Conservation (phyloP, 2,888 invertebrate genomes). For the Liodrosophila aerea region DNA sequence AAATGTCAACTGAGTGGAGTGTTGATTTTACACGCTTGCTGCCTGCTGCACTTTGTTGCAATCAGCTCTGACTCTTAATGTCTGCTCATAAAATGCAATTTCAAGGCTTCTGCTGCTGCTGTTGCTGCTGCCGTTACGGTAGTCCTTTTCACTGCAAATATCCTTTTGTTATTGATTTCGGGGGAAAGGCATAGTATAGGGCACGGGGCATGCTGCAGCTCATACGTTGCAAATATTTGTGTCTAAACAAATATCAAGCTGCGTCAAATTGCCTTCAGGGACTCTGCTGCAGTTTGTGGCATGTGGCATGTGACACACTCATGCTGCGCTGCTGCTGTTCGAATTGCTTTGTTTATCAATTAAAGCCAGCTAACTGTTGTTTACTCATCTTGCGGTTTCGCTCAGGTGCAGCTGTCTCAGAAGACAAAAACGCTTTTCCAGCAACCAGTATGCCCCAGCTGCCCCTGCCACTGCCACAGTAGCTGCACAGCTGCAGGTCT, state of each 20-base stretch:
- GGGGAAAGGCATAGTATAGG: slow-evolving; percentile 40
- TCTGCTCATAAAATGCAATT: slow-evolving; percentile 67
- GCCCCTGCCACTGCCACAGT: slow-evolving; percentile 18
- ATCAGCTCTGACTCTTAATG: slow-evolving; percentile 58
- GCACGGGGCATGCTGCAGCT: slow-evolving; percentile 31
- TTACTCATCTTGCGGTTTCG: slow-evolving; percentile 57
- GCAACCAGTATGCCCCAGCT: slow-evolving; percentile 44
- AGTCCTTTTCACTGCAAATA: slow-evolving; percentile 44
- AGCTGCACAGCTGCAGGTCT: slow-evolving; percentile 30
- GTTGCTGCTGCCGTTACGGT: slow-evolving; percentile 55
- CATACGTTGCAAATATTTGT: slow-evolving; percentile 72
- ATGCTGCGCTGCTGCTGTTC: slow-evolving; percentile 26
- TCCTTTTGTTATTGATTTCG: slow-evolving; percentile 47
- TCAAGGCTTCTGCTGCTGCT: slow-evolving; percentile 54
- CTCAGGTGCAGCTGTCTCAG: slow-evolving; percentile 59
- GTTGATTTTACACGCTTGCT: slow-evolving; percentile 48
- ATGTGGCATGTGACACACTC: slow-evolving; percentile 23
- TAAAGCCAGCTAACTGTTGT: slow-evolving; percentile 65
- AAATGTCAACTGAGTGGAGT: slow-evolving; percentile 62
- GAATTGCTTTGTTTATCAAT: slow-evolving; percentile 54
- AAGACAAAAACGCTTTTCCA: slow-evolving; percentile 21
- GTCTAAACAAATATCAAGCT: slow-evolving; percentile 57
- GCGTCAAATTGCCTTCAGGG: slow-evolving; percentile 48
- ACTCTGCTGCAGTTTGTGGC: slow-evolving; percentile 7
- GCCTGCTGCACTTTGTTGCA: slow-evolving; percentile 38